Conservation (phyloP, 2,113 vertebrate species). For the Dicaeum eximium region DNA sequence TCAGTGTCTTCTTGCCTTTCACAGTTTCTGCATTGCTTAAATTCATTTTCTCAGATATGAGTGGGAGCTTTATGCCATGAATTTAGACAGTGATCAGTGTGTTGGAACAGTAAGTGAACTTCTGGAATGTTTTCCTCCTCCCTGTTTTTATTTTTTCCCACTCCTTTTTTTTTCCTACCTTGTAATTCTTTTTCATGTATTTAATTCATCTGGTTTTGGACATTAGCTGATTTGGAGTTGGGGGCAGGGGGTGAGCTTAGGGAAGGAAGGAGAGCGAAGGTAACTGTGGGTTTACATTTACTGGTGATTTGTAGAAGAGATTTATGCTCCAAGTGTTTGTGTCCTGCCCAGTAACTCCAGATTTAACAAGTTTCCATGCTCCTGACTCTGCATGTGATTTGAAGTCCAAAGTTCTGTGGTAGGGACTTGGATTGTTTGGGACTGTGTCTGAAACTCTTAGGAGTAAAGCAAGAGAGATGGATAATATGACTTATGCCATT, state of each 20-base stretch:
- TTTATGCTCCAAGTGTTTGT: not conserved
- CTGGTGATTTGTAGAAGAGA: not conserved
- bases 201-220: not conserved
- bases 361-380: not conserved
- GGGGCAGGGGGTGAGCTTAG: not conserved
- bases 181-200: not conserved
- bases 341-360: not conserved
- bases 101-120: not conserved
- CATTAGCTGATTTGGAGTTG: not conserved
- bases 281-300: not conserved
- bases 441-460: not conserved
- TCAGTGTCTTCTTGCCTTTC: not conserved
- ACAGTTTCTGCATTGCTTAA: not conserved
- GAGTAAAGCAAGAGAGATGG: not conserved
- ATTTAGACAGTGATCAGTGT: not conserved
- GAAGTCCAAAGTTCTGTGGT: constrained; percentile 15
- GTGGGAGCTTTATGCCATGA: not conserved
- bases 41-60: not conserved
- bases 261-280: not conserved
- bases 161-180: not conserved
- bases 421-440: not conserved
- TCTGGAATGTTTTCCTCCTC: not conserved
- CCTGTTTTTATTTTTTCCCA: not conserved
- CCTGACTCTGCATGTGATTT: not conserved
- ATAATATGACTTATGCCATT: not conserved